phyloP scores from a whole-genome alignment of 2,888 invertebrate species.

The Acanthopleura granulata region DNA sequence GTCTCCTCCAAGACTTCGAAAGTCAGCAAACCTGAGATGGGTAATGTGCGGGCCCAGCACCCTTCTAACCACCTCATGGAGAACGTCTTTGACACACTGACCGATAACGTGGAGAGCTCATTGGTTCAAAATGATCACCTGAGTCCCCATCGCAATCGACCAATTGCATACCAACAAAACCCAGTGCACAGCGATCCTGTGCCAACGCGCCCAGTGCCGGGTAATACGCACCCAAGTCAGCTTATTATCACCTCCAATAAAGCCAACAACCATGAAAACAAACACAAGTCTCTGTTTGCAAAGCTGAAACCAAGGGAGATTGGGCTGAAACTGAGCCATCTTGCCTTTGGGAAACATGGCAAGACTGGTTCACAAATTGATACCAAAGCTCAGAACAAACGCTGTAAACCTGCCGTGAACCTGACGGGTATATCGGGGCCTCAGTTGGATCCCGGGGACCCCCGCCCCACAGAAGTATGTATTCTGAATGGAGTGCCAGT shows the following conservation, averaged over 20 bases:
- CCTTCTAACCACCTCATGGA: background rate
- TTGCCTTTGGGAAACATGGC: conserved; percentile 34
- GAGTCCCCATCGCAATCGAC: conserved; percentile 19
- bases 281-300: conserved; percentile 29
- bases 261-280: background rate
- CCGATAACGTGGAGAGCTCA: conserved; percentile 64
- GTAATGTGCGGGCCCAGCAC: background rate
- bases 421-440: background rate
- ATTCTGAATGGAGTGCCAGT: conserved; percentile 50
- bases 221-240: background rate
- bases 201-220: background rate
- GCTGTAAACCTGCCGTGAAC: conserved; percentile 5
- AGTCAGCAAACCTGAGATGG: background rate
- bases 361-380: conserved; percentile 15
- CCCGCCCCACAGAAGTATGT: conserved; percentile 53
- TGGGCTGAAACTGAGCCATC: conserved; percentile 38
- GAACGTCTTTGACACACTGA: conserved; percentile 25
- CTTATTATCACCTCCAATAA: background rate
- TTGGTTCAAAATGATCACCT: conserved; percentile 65
- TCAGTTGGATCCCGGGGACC: conserved; percentile 23
- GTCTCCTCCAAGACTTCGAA: conserved; percentile 44
- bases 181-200: conserved; percentile 3
- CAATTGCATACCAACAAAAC: conserved; percentile 23
- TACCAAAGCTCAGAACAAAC: conserved; percentile 8
- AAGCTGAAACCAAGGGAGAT: conserved; percentile 49